Base-by-base conservation (phyloP, 2,888 invertebrate species). In the Chloromyia formosa region DNA sequence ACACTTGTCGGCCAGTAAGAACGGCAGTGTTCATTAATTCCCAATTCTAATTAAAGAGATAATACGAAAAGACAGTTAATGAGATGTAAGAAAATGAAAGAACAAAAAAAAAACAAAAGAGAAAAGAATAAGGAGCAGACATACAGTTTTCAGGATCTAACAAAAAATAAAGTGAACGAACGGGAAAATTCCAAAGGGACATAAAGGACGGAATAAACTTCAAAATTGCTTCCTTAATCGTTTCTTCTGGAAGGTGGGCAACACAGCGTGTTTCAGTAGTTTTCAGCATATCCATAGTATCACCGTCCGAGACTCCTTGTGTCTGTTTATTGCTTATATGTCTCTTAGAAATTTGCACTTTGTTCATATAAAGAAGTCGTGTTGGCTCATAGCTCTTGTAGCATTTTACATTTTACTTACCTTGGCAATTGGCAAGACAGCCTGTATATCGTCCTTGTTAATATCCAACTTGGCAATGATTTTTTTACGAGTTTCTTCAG, bases 1-100 rank as follows among this genome's bases (percentile, higher is more conserved):
- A 95, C 77, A 97, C 95, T 86, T 96, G 95, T 69, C 94, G 91
- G 0, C 97, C 97, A 5, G 97, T 97, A 82, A 98, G 87, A 76
- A 97, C 94, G 0, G 97, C 98, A 1, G 96, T 96, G 87, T 98
- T 98, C 86, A 98, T 89, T 49, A 98, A 91, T 86, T 97, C 96
- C 92, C 94, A 95, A 84, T 95, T 96, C 96, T 97, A 87, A 69
- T 87, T 87, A 78, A 81, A 82, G 80, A 77, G 56, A 64, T 23
- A 45, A 54, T 68, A 62, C 54, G n/a, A 68, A 71, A 64, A 54
- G n/a, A 49, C 18, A 49, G 58, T 14, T 7, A 64, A 66, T 62
- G 60, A 73, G 49, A 42, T 9, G 45, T 71, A 75, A 62, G 62
- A 40, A 71, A 62, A 62, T 49, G 16, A 66, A 56, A 60, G 69